Percentiles rank a stretch among this genome's conserved stretches.
These are phyloP conservation scores for Anableps anableps DNA, from an alignment of 2,797 vertebrate genomes.

Conservation along the genomic window DNA sequence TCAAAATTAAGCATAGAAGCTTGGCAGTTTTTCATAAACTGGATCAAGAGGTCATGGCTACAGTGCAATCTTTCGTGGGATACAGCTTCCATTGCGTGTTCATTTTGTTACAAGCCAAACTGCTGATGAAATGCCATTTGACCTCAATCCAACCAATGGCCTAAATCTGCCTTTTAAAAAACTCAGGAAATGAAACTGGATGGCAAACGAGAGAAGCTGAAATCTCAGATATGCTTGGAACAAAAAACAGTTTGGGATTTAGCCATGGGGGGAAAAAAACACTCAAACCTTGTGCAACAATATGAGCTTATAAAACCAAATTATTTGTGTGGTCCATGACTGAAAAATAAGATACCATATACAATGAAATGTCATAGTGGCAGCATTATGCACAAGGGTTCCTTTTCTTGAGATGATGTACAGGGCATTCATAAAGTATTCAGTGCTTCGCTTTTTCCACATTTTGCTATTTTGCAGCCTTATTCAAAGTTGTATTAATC, in stretches of 20 bases:
- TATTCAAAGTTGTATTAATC: no score
- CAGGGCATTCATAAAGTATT: no score
- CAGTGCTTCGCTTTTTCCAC: no score
- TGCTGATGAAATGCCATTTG: slow-evolving; percentile 61
- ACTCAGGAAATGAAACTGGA: slow-evolving; percentile 11
- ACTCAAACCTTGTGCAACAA: not conserved
- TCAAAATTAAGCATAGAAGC: not conserved
- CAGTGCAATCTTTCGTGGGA: slow-evolving; percentile 1
- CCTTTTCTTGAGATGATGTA: not conserved
- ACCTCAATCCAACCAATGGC: slow-evolving; percentile 66
- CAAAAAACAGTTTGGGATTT: not conserved
- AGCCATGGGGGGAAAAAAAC: not conserved
- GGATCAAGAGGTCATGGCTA: slow-evolving; percentile 6
- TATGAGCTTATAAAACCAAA: not conserved
- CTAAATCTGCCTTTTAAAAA: slow-evolving; percentile 71
- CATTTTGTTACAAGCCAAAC: slow-evolving; percentile 33
- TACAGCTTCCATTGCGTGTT: slow-evolving; percentile 12
- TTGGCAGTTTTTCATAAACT: slow-evolving; percentile 14
- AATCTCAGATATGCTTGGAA: slow-evolving; percentile 33
- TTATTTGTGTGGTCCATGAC: not conserved
- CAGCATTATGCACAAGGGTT: not conserved
- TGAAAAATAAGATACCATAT: not conserved
- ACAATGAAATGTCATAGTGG: not conserved
- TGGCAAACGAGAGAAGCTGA: not conserved
- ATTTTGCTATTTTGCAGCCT: no score